Evolutionary conservation across 2,888 invertebrate species (phyloP).

Genomic region (Tineola bisselliella): DNA sequence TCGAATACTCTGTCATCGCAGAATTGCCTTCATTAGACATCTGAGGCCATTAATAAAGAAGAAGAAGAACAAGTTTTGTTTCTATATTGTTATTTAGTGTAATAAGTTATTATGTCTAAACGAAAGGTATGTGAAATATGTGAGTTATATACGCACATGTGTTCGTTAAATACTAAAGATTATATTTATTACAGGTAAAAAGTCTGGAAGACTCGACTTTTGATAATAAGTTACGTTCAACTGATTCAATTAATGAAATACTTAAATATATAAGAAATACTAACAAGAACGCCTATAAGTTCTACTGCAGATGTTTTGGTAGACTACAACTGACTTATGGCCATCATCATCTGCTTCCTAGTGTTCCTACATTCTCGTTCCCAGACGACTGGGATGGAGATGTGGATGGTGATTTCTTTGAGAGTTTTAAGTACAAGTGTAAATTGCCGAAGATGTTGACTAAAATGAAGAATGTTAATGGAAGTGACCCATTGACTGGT

Average conservation of each 20-base stretch:
- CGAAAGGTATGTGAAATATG: neutral
- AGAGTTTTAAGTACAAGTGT: slow-evolving; percentile 41
- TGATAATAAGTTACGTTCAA: slow-evolving; percentile 14
- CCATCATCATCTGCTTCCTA: slow-evolving; percentile 31
- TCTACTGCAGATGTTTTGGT: slow-evolving; percentile 30
- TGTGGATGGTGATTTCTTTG: slow-evolving; percentile 39
- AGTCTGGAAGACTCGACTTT: neutral
- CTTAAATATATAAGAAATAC: slow-evolving; percentile 29
- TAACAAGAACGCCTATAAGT: slow-evolving; percentile 30
- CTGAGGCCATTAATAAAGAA: no score
- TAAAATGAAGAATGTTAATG: slow-evolving; percentile 26
- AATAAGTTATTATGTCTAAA: neutral
- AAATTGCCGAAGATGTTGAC: slow-evolving; percentile 42
- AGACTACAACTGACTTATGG: slow-evolving; percentile 22
- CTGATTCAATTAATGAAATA: slow-evolving; percentile 34
- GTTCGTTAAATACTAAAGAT: neutral
- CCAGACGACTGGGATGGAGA: slow-evolving; percentile 48
- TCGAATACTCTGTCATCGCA: no score
- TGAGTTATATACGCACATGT: neutral
- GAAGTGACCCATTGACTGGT: slow-evolving; percentile 40
- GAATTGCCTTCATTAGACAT: no score
- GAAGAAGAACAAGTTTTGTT: no score
- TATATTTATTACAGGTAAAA: neutral
- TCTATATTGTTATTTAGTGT: no score
- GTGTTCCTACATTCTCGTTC: slow-evolving; percentile 38